phyloP scores from a whole-genome alignment of 2,888 invertebrate genomes.

The Melanophora roralis region DNA sequence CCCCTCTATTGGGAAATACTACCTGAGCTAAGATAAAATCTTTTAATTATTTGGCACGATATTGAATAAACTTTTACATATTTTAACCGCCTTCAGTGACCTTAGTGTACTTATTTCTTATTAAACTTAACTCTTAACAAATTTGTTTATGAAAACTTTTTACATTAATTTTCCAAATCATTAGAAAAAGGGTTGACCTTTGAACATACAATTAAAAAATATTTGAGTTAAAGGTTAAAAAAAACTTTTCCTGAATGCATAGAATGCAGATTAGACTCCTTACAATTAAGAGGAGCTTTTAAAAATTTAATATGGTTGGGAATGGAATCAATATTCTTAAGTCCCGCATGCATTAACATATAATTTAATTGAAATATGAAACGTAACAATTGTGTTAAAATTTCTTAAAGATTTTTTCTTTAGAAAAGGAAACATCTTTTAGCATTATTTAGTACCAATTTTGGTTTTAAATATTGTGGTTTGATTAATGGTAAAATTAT shows the following conservation, averaged over 20 bases:
- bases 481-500: constrained; percentile 61
- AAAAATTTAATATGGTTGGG: too few species aligned
- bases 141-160: constrained; percentile 43
- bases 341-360: constrained; percentile 12
- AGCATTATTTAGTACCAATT: constrained; percentile 30
- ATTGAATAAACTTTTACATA: too few species aligned
- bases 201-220: constrained; percentile 4
- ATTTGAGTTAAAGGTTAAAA: too few species aligned
- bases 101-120: constrained; percentile 9
- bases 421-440: constrained; percentile 29
- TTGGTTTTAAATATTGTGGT: constrained; percentile 32
- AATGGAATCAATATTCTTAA: too few species aligned
- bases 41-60: too few species aligned
- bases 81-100: not conserved
- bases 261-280: too few species aligned
- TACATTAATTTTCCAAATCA: constrained; percentile 41
- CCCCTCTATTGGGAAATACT: too few species aligned
- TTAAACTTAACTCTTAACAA: constrained; percentile 46
- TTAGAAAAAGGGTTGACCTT: constrained; percentile 27
- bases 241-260: not conserved
- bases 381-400: constrained; percentile 39
- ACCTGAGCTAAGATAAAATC: too few species aligned
- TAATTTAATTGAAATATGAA: constrained; percentile 61
- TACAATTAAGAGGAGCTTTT: too few species aligned
- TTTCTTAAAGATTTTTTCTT: not conserved